A percentile compares a stretch with the other conserved stretches of the same genome.
phyloP scores from a whole-genome alignment of 35 echinoderm and acorn worm genomes.

The Apostichopus californicus region DNA sequence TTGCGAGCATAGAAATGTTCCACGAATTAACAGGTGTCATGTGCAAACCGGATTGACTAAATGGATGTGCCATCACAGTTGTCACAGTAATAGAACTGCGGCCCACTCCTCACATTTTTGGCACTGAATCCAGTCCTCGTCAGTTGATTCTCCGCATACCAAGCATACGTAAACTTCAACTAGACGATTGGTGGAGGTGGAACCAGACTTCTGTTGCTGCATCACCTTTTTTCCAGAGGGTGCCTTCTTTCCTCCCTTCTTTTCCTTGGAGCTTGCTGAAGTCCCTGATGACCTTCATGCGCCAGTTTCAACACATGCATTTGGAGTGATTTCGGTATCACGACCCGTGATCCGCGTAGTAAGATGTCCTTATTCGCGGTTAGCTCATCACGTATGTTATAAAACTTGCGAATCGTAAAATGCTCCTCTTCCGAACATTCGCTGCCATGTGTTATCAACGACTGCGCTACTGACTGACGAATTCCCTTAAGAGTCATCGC shows the following conservation, averaged over 20 bases:
- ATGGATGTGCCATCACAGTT: background rate
- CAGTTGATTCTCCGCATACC: constrained; percentile 32
- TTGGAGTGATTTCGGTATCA: constrained; percentile 49
- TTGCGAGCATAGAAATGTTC: background rate
- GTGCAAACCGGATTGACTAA: constrained; percentile 18
- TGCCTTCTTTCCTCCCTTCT: constrained; percentile 3
- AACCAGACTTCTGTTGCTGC: constrained; percentile 32
- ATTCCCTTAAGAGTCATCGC: constrained; percentile 41
- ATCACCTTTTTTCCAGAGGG: background rate
- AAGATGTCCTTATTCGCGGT: too few relatives aligned
- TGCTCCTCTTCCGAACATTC: background rate
- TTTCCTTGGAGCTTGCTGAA: constrained; percentile 18
- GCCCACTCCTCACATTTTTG: constrained; percentile 8
- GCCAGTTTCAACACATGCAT: constrained; percentile 63
- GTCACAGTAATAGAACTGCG: background rate
- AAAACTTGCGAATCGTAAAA: too few relatives aligned
- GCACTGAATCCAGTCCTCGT: constrained; percentile 34
- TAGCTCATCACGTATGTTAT: too few relatives aligned
- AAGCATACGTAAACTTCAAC: constrained; percentile 18
- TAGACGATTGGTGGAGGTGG: background rate
- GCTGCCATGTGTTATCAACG: background rate
- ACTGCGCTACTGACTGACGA: constrained; percentile 10
- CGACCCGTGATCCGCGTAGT: too few relatives aligned
- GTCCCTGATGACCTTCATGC: constrained; percentile 76
- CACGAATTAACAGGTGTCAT: background rate